Percentiles rank a stretch among this genome's conserved stretches.
Conservation (phyloP, 1,140 invertebrate species). For the Gryllus bimaculatus region DNA sequence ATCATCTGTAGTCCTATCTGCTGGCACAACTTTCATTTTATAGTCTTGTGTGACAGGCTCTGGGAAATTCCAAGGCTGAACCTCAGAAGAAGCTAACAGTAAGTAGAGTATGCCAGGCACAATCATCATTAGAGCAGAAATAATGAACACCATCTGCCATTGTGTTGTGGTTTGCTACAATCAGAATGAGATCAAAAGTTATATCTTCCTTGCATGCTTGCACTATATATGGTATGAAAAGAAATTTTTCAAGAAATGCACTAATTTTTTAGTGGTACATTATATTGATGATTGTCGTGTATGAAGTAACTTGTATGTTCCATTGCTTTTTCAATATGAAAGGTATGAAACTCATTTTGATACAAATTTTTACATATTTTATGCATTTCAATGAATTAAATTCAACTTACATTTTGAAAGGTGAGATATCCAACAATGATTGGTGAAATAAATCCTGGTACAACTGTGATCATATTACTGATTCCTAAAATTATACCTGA, state of each 20-base stretch:
- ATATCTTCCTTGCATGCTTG: not conserved
- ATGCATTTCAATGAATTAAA: too few species aligned
- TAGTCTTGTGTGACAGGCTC: not conserved
- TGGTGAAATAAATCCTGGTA: constrained; percentile 48
- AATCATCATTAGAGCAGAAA: constrained; percentile 42
- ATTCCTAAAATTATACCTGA: constrained; percentile 46
- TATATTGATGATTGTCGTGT: not conserved
- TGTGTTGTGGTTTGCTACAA: constrained; percentile 53
- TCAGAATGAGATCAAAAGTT: constrained; percentile 15
- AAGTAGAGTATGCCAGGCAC: constrained; percentile 42
- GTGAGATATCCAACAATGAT: constrained; percentile 48
- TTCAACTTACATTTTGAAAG: constrained; percentile 44
- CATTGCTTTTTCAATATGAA: too few species aligned
- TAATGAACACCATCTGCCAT: constrained; percentile 54
- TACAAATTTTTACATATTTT: too few species aligned
- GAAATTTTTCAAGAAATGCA: not conserved
- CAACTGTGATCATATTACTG: constrained; percentile 41
- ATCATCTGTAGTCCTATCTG: not conserved
- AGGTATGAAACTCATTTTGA: too few species aligned
- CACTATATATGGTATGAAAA: not conserved
- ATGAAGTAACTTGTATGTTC: not conserved
- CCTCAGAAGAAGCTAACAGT: constrained; percentile 45
- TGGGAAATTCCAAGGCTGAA: constrained; percentile 51
- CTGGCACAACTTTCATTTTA: not conserved
- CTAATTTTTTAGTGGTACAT: not conserved